Evolutionary conservation across 2,888 invertebrate genomes (phyloP), one percentile per base, ranked within the genome.

Genomic region (Dasypolia templi): DNA sequence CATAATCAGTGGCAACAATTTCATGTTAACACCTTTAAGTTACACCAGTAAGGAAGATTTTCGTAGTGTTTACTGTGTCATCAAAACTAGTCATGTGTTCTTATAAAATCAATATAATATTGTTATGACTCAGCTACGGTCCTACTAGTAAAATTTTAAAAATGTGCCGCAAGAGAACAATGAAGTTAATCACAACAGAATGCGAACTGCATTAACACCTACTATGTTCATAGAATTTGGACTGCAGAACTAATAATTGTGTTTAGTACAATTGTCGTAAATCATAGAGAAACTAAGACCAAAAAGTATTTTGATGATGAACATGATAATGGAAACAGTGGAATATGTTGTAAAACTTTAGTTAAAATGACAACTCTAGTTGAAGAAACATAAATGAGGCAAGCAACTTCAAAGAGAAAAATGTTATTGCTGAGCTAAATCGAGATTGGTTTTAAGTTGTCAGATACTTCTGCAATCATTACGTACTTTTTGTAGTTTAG

Each of bases 161-260:
- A 67, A 79, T 59, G 55, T 32, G 2, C 17, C 55, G 14, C 49
- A 14, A 17, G 83, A 73, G 74, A 70, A 79, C 83, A 83, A 70
- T 83, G 11, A 19, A 26, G 32, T 44, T 53, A 55, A 63, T 62
- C 22, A 49, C 35, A 78, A 77, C 29, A 64, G 22, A 69, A 63
- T 39, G 32, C 51, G 26, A 74, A 56, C 66, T 74, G 39, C 46
- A 66, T n/a, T 63, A 70, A 69, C 29, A 26, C 35, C 35, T 72
- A 74, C 66, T 72, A 69, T 70, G 32, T 51, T 68, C 22, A 72
- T 66, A 56, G 5, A 64, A 70, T 66, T 70, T n/a, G 7, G 2
- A 29, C 22, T 55, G 26, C 44, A 29, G 1, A 61, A 42, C 39
- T 35, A 53, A 72, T 65, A 26, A 49, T 82, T 77, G 44, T 42